Evolutionary conservation across 2,113 vertebrate genomes (phyloP).

Genomic region (Scytalopus superciliaris): DNA sequence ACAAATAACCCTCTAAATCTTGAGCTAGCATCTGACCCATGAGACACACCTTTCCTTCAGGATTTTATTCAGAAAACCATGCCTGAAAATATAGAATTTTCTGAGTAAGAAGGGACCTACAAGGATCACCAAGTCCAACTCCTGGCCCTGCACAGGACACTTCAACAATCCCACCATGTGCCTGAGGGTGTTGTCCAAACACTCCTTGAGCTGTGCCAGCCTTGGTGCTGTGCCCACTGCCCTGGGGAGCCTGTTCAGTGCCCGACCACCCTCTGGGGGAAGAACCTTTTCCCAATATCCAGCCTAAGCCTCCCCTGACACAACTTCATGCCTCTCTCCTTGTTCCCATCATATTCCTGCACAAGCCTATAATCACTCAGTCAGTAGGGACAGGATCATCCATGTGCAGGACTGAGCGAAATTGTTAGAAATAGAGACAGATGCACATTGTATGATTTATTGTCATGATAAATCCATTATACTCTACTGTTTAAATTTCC

Average conservation of each 20-base stretch:
- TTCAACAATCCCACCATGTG: background rate
- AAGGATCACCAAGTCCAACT: background rate
- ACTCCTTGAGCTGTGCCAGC: background rate
- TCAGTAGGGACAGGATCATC: background rate
- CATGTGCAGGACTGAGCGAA: background rate
- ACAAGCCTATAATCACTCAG: background rate
- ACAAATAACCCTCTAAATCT: background rate
- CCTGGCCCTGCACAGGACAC: background rate
- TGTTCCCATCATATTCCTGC: background rate
- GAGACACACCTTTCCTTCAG: fast-evolving
- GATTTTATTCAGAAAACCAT: background rate
- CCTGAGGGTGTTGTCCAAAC: background rate
- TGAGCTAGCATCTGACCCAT: background rate
- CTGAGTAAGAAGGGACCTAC: background rate
- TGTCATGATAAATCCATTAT: background rate
- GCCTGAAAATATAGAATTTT: background rate
- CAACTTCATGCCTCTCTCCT: background rate
- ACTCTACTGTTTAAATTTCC: background rate
- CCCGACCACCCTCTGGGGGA: background rate
- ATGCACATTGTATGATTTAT: background rate
- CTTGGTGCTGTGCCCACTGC: background rate
- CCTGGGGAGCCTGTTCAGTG: background rate
- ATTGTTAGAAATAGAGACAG: background rate
- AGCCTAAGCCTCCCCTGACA: fast-evolving
- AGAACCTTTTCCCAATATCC: background rate